Evolutionary conservation across 1,140 invertebrate species (phyloP), one percentile per base, ranked within the genome.

Genomic region (Marisa cornuarietis): DNA sequence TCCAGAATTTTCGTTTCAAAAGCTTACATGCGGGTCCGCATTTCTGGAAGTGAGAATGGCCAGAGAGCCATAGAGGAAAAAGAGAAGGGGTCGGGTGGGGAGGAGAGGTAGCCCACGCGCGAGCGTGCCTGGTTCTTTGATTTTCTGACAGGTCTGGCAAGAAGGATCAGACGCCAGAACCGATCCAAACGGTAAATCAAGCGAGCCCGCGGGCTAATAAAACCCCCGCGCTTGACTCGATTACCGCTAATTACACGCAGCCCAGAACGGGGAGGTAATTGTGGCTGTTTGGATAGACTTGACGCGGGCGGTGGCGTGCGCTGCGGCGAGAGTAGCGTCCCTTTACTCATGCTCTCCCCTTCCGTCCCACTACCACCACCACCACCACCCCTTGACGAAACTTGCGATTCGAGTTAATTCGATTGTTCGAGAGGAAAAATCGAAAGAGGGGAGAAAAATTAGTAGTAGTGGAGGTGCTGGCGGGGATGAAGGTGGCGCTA

Each of bases 361-460:
- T 65, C 62, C 24, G 18, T 65, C 3, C 24, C 62, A 20, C 62
- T 6, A 20, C 24, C 62, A 20, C 62, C 24, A 20, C 24, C 62
- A 20, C 62, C 7, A 20, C 31, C 66, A 24, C 3, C 22, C 31
- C 66, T 68, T 11, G 31, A 24, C 66, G 13, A 14, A 24, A 54
- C 18, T 13, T 49, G 69, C 49, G 26, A 42, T 22, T 61, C 26
- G 74, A 76, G 74, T 49, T 76, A 76, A 76, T 76, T 63, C 65
- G 74, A 76, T 76, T 76, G 74, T 76, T 76, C 63, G 74, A 76
- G 63, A 76, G 74, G 74, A 76, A 76, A 76, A 63, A 62, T 26
- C 54, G 63, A 76, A 63, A 31, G 54, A 58, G 16, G 74, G 58
- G 26, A 49, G 62, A 63, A 63, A 76, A 76, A 49, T 76, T 76